Evolutionary conservation across 1,140 invertebrate species (phyloP), one percentile per base, ranked within the genome.

Genomic region (Spodoptera frugiperda): DNA sequence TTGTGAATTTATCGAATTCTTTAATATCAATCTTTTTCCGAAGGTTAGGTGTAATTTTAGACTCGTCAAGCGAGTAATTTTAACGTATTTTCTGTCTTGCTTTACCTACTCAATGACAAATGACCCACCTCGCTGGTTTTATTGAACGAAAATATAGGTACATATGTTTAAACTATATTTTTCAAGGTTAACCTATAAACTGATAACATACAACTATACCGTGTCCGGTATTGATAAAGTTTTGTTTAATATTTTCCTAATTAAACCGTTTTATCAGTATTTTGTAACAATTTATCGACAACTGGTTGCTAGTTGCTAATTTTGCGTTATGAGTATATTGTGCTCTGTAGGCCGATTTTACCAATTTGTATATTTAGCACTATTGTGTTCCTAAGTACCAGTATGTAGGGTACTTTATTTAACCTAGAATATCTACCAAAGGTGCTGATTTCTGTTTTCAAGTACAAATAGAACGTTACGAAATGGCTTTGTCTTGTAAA

Each of bases 281-380:
- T 8, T 44, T 15, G 54, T 57, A 63, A 63, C 33, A 19, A 11
- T 63, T 44, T 44, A 44, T 44, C 44, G 11, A 65, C 19, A 14
- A 67, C 15, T 21, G 11, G 6, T 25, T 25, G 44, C n/a, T 19
- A 48, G 17, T 49, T 65, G 44, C 61, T 67, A 67, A 67, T 67
- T 67, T 12, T 67, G 63, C 44, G 19, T 14, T 67, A 15, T 67
- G 19, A 8, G 15, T 17, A 10, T 0, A 11, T 49, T 67, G 44
- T 49, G 17, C 63, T 48, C 12, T 6, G 33, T 39, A 39, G 33
- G 33, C 33, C 33, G 33, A 67, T 67, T 49, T 48, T 48, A 48
- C 63, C 44, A 67, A 11, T 67, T 67, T 67, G 63, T 48, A 67
- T 25, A 21, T 12, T 67, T 67, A 67, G 63, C 63, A 25, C 17